Evolutionary conservation across 2,797 vertebrate genomes (phyloP), one percentile per base, ranked within the genome.

Genomic region (Rhinichthys osculus): DNA sequence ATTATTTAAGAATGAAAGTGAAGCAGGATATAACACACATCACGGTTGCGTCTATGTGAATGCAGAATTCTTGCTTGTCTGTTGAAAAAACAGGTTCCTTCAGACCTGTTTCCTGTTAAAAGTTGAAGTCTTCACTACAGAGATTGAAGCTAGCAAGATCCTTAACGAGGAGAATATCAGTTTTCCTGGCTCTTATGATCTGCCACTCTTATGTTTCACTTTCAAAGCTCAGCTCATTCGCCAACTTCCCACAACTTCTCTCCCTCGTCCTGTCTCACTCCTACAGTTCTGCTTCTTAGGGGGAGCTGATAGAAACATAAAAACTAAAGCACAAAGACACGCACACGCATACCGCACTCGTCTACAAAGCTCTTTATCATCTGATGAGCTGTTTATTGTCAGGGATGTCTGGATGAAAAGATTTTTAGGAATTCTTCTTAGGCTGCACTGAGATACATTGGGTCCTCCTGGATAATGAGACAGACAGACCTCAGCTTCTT

Each of bases 131-230:
- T 93, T 94, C 95, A 96, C 96, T 95, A 92, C 96, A 96, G 96
- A 97, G 96, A 94, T 92, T 94, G 30, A 92, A 95, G 95, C 95
- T 90, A 94, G 95, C 92, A 93, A 93, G 64, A 95, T 88, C 91
- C 87, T 84, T 93, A 93, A 94, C 86, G 88, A 93, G 92, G 86
- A 95, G 92, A 95, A 96, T 97, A 98, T 98, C 97, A 96, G 96
- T 96, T 98, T 98, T 97, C 97, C 94, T 96, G 95, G 96, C 95
- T 97, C 94, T 96, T 97, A 91, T 96, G 97, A 96, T 96, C 95
- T 94, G 95, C 95, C 95, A 77, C 90, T 94, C 93, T 97, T 95
- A 96, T 94, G 92, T 97, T 97, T 97, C 96, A 97, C 96, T 96
- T 97, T 97, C 95, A 97, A 97, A 96, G 95, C 94, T 90, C 90